A percentile compares a stretch with the other conserved stretches of the same genome.
These are phyloP conservation scores for Zaprionus camerounensis DNA, from an alignment of 1,140 invertebrate genomes.

Conservation along the genomic window DNA sequence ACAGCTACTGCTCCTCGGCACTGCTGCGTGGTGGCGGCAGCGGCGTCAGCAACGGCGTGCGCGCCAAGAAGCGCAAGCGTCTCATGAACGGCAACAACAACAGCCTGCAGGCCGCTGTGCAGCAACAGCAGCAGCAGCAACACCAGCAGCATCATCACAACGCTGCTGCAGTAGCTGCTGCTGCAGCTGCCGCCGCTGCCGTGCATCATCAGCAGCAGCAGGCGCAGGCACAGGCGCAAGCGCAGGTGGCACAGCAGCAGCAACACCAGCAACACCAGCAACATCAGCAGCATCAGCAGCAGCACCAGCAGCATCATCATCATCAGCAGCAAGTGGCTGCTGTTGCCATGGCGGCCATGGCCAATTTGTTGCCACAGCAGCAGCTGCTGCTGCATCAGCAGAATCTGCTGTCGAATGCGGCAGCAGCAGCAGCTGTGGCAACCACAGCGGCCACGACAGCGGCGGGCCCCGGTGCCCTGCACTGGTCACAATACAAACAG, in stretches of 20 bases:
- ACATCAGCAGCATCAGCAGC: conserved; percentile 69
- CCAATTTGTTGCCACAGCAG: conserved; percentile 82
- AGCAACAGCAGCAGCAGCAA: conserved; percentile 72
- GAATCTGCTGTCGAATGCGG: conserved; percentile 73
- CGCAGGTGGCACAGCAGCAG: conserved; percentile 53
- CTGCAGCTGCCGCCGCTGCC: conserved; percentile 59
- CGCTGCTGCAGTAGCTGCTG: conserved; percentile 63
- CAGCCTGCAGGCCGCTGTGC: conserved; percentile 68
- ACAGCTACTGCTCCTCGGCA: conserved; percentile 87
- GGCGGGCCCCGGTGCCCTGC: conserved; percentile 60
- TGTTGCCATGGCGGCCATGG: conserved; percentile 81
- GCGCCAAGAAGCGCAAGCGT: conserved; percentile 87
- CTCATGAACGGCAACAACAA: conserved; percentile 85
- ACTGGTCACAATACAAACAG: conserved; percentile 79
- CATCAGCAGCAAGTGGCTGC: conserved; percentile 82
- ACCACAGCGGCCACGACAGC: conserved; percentile 63
- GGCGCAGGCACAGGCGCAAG: conserved; percentile 45
- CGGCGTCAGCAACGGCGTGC: conserved; percentile 79
- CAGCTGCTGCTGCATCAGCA: conserved; percentile 81
- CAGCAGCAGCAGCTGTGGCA: conserved; percentile 53
- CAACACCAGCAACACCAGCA: conserved; percentile 68
- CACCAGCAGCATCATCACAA: conserved; percentile 63
- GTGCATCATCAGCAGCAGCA: conserved; percentile 67
- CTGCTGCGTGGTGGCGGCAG: conserved; percentile 84
- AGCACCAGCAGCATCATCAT: conserved; percentile 76